Evolutionary conservation across 2,113 vertebrate species (phyloP), one percentile per base, ranked within the genome.

Genomic region (Bufo gargarizans): DNA sequence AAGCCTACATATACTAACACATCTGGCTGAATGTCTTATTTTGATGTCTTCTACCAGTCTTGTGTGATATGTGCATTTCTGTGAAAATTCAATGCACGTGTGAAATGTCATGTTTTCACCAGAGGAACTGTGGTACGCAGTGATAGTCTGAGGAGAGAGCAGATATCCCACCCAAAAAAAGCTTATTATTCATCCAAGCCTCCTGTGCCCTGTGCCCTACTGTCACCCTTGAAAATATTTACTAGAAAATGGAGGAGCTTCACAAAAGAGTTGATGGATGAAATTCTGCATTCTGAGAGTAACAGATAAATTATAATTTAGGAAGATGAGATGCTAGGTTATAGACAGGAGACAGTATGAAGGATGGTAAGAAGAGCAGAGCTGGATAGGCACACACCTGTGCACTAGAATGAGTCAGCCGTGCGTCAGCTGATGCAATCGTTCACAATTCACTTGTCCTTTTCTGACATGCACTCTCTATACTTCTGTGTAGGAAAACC

Each of bases 401-500:
- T 69, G 4, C 61, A 16, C 45, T 22, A 17, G 59, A 11, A 69
- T 79, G 59, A 86, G 61, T 79, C 77, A 86, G 85, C 13, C 61
- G 47, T 8, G 11, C 50, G 2, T 69, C 77, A 87, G 85, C 74
- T 78, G 58, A 80, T 80, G 61, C n/a, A 80, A 86, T 79, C 43
- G 69, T 69, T 61, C 14, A n/a, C 45, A 65, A 79, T 50, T 55
- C 76, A 43, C 82, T 50, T 84, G 61, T 50, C 10, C 19, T 45
- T 47, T 82, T 59, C 7, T 61, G 43, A 82, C 56, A 19, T 59
- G 16, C 43, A 63, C 20, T 1, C n/a, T 43, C 67, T n/a, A 76
- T 63, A 58, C 56, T 59, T 16, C 33, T 61, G 17, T 47, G 58
- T 53, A 43, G 86, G 67, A 82, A 82, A 82, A 59, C 78, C 86